Base-by-base conservation (phyloP, 1,140 invertebrate genomes). In the Trichogramma pretiosum region DNA sequence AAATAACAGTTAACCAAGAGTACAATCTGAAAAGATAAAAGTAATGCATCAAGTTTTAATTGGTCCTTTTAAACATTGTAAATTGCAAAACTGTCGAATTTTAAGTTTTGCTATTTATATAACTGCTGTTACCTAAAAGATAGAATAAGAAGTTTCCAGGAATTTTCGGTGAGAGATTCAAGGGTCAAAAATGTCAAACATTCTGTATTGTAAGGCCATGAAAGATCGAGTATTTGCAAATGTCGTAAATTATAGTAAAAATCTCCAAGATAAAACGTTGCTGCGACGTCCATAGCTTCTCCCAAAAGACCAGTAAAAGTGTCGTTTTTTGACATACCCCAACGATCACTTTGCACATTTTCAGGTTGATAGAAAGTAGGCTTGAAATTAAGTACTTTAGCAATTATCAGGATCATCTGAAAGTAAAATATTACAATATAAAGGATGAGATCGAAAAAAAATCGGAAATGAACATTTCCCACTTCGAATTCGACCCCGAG, bases 151-250 rank as follows among this genome's bases (percentile, higher is more conserved):
- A 87, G 84, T 64, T 85, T 82, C 85, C 87, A 90, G 5, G 84
- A 84, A 59, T 87, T 85, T 67, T 88, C 81, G 16, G 77, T 78
- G 19, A 83, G 64, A 19, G 85, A 79, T 71, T 88, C 84, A 1
- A 86, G 84, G 5, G 86, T 89, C 3, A 90, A 59, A 58, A 90
- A 90, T 1, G 87, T 89, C 37, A 88, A 74, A 58, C 87, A 90
- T 59, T 89, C 81, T 0, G 83, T 80, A 39, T 80, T 84, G 42
- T 90, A 88, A 0, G 87, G 84, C 33, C 79, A 74, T n/a, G 80
- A 85, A 21, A 90, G 66, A 60, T 90, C 87, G 39, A 86, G 74
- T 13, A 83, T 61, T 43, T 80, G 69, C 24, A 83, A 59, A 57
- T 88, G 78, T 43, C 79, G 75, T 9, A 78, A 72, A 1, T 79